Percentiles rank a stretch among this genome's conserved stretches.
phyloP scores from a whole-genome alignment of 2,888 invertebrate genomes.

The Villa cingulata region DNA sequence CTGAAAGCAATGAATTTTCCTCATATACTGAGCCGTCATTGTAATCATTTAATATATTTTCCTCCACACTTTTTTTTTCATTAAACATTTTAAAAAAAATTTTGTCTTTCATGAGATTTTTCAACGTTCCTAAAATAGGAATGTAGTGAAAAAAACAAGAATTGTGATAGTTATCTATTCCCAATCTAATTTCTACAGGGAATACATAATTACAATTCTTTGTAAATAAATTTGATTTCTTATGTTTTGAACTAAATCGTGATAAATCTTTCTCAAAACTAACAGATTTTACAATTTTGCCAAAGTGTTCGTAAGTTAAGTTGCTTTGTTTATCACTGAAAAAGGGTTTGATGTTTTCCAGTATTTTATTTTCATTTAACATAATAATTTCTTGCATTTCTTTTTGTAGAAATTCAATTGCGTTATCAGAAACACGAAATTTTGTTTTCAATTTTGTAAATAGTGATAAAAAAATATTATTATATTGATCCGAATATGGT shows the following conservation, averaged over 20 bases:
- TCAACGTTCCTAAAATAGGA: conserved; percentile 9
- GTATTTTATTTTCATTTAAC: too few relatives aligned
- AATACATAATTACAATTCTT: background rate
- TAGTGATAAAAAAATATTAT: background rate
- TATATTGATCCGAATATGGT: background rate
- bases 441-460: too few relatives aligned
- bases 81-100: background rate
- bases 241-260: too few relatives aligned
- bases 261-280: too few relatives aligned
- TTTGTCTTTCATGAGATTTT: conserved; percentile 5
- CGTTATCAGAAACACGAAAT: too few relatives aligned
- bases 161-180: conserved; percentile 6
- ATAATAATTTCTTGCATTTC: too few relatives aligned
- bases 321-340: too few relatives aligned
- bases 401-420: too few relatives aligned
- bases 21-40: conserved; percentile 8
- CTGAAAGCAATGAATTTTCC: conserved; percentile 11
- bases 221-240: background rate
- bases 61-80: background rate
- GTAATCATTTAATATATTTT: background rate
- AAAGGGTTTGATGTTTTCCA: too few relatives aligned
- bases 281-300: too few relatives aligned
- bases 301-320: too few relatives aligned
- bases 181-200: conserved; percentile 3
- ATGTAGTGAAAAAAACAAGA: conserved; percentile 8